Evolutionary conservation across 2,113 vertebrate species (phyloP).

Genomic region (Periophthalmus modestus): DNA sequence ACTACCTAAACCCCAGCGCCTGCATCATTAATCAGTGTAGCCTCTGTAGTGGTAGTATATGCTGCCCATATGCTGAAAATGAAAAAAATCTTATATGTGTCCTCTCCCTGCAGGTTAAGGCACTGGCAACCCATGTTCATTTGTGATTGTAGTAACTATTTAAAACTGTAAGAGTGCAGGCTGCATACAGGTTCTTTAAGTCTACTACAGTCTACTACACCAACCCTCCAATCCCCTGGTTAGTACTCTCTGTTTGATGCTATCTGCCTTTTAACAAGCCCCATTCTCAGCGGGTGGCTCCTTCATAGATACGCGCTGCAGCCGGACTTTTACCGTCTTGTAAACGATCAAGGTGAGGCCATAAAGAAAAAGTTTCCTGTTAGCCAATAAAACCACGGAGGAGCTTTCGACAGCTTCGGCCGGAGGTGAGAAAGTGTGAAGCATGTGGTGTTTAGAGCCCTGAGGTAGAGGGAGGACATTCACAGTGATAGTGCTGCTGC

Average conservation of each 20-base stretch:
- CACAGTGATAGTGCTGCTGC: constrained; percentile 39
- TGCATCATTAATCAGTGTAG: no score
- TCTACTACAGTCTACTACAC: constrained; percentile 1
- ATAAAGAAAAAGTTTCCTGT: constrained; percentile 77
- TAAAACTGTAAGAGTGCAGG: no score
- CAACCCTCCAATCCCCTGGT: constrained; percentile 36
- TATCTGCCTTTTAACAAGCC: constrained; percentile 59
- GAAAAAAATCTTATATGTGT: no score
- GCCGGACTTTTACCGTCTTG: constrained; percentile 62
- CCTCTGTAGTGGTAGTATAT: no score
- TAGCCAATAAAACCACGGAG: constrained; percentile 70
- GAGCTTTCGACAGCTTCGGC: constrained; percentile 36
- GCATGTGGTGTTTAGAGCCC: constrained; percentile 38
- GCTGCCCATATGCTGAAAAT: no score
- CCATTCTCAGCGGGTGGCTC: constrained; percentile 59
- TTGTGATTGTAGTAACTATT: no score
- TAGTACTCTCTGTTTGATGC: constrained; percentile 27
- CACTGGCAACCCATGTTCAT: no score
- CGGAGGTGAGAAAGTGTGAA: constrained; percentile 36
- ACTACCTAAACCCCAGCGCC: no score
- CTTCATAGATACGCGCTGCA: constrained; percentile 58
- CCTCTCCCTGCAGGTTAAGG: no score
- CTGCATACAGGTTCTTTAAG: neutral
- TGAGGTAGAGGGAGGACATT: constrained; percentile 15
- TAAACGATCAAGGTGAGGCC: constrained; percentile 73